phyloP scores from a whole-genome alignment of 2,888 invertebrate genomes.

The Notodonta ziczac region DNA sequence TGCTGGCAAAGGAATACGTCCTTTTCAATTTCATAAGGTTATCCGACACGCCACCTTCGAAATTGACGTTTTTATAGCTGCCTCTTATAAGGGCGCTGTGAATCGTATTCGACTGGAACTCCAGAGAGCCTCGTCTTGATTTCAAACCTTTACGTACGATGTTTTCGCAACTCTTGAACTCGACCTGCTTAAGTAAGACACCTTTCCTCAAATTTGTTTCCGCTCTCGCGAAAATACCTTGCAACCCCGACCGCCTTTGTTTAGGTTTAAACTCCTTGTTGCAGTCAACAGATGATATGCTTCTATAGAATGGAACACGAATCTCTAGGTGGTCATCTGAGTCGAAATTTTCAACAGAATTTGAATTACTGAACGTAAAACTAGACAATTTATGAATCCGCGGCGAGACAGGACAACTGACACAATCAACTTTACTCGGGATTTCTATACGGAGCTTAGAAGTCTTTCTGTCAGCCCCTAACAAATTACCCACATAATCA shows the following conservation, averaged over 20 bases:
- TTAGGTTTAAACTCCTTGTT: slow-evolving; percentile 30
- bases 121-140: slow-evolving; percentile 34
- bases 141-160: slow-evolving; percentile 34
- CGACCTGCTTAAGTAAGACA: slow-evolving; percentile 55
- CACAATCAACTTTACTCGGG: slow-evolving; percentile 33
- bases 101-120: slow-evolving; percentile 19
- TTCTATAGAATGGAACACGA: slow-evolving; percentile 49
- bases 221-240: slow-evolving; percentile 43
- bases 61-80: slow-evolving; percentile 13
- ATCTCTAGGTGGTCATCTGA: slow-evolving; percentile 38
- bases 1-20: slow-evolving; percentile 27
- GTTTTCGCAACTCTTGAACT: slow-evolving; percentile 63
- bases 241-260: slow-evolving; percentile 44
- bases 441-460: slow-evolving; percentile 21
- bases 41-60: not conserved
- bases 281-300: slow-evolving; percentile 45
- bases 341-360: slow-evolving; percentile 43
- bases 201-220: slow-evolving; percentile 57
- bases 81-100: slow-evolving; percentile 10
- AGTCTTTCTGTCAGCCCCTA: slow-evolving; percentile 15
- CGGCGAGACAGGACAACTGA: slow-evolving; percentile 51
- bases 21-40: slow-evolving; percentile 40
- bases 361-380: slow-evolving; percentile 41
- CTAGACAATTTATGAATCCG: slow-evolving; percentile 55
- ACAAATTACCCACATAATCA: slow-evolving; percentile 33